Evolutionary conservation across 53 echinoderm and acorn worm species (phyloP), one percentile per base, ranked within the genome.

Genomic region (Arbacia lixula): DNA sequence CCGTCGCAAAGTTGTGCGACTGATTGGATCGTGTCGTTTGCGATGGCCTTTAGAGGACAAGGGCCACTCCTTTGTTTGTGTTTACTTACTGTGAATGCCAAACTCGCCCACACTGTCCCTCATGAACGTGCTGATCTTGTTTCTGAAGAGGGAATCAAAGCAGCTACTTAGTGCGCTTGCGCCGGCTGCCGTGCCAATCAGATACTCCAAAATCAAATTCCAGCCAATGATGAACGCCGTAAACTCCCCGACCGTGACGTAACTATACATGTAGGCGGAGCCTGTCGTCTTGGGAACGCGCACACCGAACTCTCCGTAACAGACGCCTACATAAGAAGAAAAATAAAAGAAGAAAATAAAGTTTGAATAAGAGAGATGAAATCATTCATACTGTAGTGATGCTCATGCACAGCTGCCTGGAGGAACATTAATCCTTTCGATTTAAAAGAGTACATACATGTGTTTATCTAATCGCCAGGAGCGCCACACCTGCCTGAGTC

Each of bases 191-290:
- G 98, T 98, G 34, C 98, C 98, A 87, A 98, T 98, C 74, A 98
- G 55, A 79, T 94, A 94, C 86, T 94, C 94, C 65, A 98, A 62
- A 67, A 98, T 98, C 38, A 98, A 62, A 85, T 98, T 98, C 98
- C 94, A 98, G 21, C 98, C 94, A 90, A 94, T 94, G 43, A 94
- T 86, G 55, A 98, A 94, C 10, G 98, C 98, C 35, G 92, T 87
- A 67, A 98, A 98, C 78, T 98, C 98, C 5, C 98, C 98, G n/a
- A 98, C 98, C 19, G 98, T 98, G 90, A 98, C 98, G 88, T 98
- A 98, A 86, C 98, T 98, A 85, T 98, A 98, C 94, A 94, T 92
- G 88, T 94, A 94, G 86, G 94, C 94, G 71, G 98, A 94, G 61
- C 94, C 98, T 37, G 98, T 98, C 9, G 94, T 94, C 83, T 98